Base-by-base conservation (phyloP, 2,888 invertebrate species). In the Glaucopsyche alexis region DNA sequence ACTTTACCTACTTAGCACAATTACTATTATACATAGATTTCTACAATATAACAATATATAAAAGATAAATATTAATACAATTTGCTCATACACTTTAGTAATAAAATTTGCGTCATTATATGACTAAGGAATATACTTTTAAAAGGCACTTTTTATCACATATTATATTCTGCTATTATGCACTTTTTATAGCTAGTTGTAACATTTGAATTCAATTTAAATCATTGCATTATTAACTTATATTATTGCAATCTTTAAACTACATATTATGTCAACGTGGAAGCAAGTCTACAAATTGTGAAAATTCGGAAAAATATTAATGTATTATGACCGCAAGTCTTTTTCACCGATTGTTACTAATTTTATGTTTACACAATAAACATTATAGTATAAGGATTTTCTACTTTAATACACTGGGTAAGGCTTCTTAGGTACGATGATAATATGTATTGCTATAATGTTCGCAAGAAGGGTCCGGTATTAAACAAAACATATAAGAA, bases 61-160 rank as follows among this genome's bases (percentile, higher is more conserved):
- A 60, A 29, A 60, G 6, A 60, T 60, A 60, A 47, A 47, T 47
- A 47, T 47, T 47, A 47, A 47, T 60, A 55, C 29, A 60, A 38
- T 60, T 29, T 38, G 13, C 14, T 60, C 14, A 60, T 60, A 60
- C 13, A 38, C 29, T 60, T 60, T 60, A 60, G 6, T 29, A 60
- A 14, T 47, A 47, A 47, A 47, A 47, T 47, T 29, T 14, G 29
- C 60, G 60, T 60, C 60, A 60, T 60, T 60, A 60, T 60, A 60
- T 60, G 60, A 60, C 60, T 38, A 13, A 60, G 60, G 60, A 60
- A 60, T 60, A 60, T 60, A 29, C 7, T 13, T 60, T 16, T 29
- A 60, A 60, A 60, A 60, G 60, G 60, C 60, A 60, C 60, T 38
- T 60, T 60, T 29, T 60, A 60, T 60, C 60, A 60, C 60, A 60